These are phyloP conservation scores for Tillus elongatus DNA, from an alignment of 2,888 invertebrate species.

Conservation along the genomic window DNA sequence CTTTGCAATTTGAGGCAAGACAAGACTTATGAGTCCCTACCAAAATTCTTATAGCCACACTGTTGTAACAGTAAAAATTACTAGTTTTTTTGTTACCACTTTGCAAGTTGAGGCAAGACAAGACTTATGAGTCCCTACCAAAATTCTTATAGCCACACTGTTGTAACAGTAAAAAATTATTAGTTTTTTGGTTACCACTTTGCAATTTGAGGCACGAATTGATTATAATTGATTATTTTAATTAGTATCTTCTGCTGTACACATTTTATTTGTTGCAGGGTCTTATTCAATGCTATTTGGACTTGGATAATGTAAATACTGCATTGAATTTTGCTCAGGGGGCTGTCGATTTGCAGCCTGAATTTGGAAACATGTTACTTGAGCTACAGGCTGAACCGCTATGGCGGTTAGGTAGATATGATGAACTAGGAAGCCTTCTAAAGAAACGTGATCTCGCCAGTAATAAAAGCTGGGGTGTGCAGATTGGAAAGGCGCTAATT, in stretches of 20 bases:
- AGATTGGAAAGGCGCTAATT: conserved; percentile 62
- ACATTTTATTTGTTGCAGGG: conserved; percentile 48
- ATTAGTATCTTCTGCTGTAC: conserved; percentile 7
- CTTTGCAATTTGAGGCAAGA: no score
- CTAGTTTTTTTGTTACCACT: no score
- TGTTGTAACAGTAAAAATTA: no score
- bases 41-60: no score
- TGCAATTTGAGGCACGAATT: no score
- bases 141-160: no score
- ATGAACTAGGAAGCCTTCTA: conserved; percentile 60
- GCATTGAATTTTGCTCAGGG: conserved; percentile 69
- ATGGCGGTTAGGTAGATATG: conserved; percentile 79
- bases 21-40: no score
- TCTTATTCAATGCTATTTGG: conserved; percentile 77
- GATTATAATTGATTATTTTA: no score
- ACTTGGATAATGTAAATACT: conserved; percentile 78
- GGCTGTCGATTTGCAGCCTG: conserved; percentile 50
- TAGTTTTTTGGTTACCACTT: no score
- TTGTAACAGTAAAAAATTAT: no score
- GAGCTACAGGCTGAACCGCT: conserved; percentile 72
- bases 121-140: no score
- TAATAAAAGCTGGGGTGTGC: conserved; percentile 60
- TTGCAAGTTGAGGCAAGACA: no score
- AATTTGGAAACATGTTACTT: conserved; percentile 52
- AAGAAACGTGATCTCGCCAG: conserved; percentile 43